A percentile compares a stretch with the other conserved stretches of the same genome.
Evolutionary conservation across 1,140 invertebrate species (phyloP).

Genomic region (Lepidotrigona ventralis): DNA sequence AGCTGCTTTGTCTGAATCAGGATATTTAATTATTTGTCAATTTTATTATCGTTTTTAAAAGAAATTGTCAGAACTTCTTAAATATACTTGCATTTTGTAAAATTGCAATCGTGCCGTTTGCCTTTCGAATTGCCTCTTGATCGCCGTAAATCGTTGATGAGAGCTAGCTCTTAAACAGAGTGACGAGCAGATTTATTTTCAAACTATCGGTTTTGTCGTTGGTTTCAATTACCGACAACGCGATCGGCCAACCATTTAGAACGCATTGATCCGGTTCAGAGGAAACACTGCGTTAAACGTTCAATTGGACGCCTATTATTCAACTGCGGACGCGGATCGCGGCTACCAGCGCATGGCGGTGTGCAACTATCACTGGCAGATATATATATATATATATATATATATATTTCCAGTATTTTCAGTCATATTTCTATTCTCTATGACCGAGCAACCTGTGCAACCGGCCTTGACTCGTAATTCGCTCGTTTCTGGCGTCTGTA

Average conservation of each 20-base stretch:
- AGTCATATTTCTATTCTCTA: constrained; percentile 65
- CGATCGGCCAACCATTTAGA: neutral
- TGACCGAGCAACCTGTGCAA: constrained; percentile 63
- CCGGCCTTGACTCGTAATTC: constrained; percentile 67
- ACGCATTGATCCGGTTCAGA: constrained; percentile 28
- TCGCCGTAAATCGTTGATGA: too few species aligned
- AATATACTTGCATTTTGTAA: too few species aligned
- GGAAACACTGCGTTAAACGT: constrained; percentile 23
- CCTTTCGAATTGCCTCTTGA: too few species aligned
- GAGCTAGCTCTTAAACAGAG: neutral
- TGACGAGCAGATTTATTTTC: neutral
- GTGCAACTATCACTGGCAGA: constrained; percentile 41
- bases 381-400: neutral
- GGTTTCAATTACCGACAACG: constrained; percentile 7
- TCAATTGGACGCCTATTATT: constrained; percentile 46
- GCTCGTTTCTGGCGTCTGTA: constrained; percentile 65
- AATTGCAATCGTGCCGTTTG: too few species aligned
- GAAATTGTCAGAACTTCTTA: too few species aligned
- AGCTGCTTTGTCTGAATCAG: neutral
- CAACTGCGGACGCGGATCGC: neutral
- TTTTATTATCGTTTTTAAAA: too few species aligned
- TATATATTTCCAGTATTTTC: constrained; percentile 12
- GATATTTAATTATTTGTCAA: too few species aligned
- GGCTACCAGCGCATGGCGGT: constrained; percentile 38
- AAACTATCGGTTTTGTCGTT: neutral